phyloP scores from a whole-genome alignment of 1,140 invertebrate species.

The Orius insidiosus region DNA sequence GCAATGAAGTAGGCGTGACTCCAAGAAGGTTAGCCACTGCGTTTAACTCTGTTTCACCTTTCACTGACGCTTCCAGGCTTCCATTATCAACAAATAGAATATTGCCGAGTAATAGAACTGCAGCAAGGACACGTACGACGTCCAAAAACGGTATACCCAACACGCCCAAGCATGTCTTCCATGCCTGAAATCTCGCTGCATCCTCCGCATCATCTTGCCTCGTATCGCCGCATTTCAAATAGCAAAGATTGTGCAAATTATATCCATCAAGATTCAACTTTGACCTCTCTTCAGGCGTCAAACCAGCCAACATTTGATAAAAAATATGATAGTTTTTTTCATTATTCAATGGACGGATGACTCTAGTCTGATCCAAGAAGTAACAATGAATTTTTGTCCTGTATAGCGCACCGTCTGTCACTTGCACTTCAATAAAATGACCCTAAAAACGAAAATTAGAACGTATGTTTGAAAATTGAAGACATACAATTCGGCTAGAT shows the following conservation, averaged over 20 bases:
- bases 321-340: constrained; percentile 96
- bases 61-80: constrained; percentile 47
- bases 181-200: constrained; percentile 59
- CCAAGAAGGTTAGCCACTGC: constrained; percentile 70
- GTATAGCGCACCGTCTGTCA: constrained; percentile 87
- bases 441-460: constrained; percentile 41
- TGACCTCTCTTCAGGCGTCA: constrained; percentile 71
- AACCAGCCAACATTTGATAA: constrained; percentile 87
- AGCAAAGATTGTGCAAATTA: constrained; percentile 57
- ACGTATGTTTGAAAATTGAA: constrained; percentile 1
- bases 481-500: constrained; percentile 78
- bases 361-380: constrained; percentile 81
- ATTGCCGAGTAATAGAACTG: constrained; percentile 79
- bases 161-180: constrained; percentile 72
- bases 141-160: constrained; percentile 86
- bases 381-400: constrained; percentile 92
- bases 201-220: constrained; percentile 61
- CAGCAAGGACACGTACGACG: constrained; percentile 76
- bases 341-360: constrained; percentile 62
- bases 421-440: constrained; percentile 90
- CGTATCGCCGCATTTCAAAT: constrained; percentile 57
- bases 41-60: constrained; percentile 60
- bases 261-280: constrained; percentile 66
- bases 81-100: constrained; percentile 62
- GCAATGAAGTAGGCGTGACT: constrained; percentile 53